Evolutionary conservation across 2,113 vertebrate genomes (phyloP).

Genomic region (Podarcis muralis): DNA sequence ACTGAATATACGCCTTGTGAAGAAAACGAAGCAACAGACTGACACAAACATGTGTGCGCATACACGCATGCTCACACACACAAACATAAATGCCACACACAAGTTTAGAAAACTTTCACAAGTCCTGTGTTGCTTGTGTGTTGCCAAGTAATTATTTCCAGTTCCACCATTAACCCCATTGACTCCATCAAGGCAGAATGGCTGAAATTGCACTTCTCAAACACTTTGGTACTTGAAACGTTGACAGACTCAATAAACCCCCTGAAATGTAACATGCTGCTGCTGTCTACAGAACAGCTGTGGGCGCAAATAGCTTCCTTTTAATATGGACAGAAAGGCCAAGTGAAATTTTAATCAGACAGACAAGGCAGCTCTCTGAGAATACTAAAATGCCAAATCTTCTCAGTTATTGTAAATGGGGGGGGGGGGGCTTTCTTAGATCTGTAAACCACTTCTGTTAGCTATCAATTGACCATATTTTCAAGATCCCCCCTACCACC

Average conservation of each 20-base stretch:
- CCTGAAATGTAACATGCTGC: slow-evolving; percentile 48
- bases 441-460: slow-evolving; percentile 60
- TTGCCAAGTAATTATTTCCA: slow-evolving; percentile 45
- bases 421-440: slow-evolving; percentile 45
- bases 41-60: not conserved
- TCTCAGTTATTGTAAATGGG: slow-evolving; percentile 34
- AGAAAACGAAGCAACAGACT: not conserved
- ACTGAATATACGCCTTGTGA: not conserved
- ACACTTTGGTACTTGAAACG: not conserved
- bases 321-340: slow-evolving; percentile 64
- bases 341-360: slow-evolving; percentile 69
- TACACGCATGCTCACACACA: not conserved
- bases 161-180: slow-evolving; percentile 55
- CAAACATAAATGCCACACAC: not conserved
- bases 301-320: slow-evolving; percentile 63
- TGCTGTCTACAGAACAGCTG: slow-evolving; percentile 51
- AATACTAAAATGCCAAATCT: slow-evolving; percentile 52
- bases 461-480: slow-evolving; percentile 29
- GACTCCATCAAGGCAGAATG: slow-evolving; percentile 42
- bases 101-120: not conserved
- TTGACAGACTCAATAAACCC: slow-evolving; percentile 41
- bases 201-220: slow-evolving; percentile 48
- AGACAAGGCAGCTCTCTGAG: slow-evolving; percentile 52
- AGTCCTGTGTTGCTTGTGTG: slow-evolving; percentile 40
- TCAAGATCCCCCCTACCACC: not conserved